Evolutionary conservation across 2,888 invertebrate species (phyloP), one percentile per base, ranked within the genome.

Genomic region (Ochropleura leucogaster): DNA sequence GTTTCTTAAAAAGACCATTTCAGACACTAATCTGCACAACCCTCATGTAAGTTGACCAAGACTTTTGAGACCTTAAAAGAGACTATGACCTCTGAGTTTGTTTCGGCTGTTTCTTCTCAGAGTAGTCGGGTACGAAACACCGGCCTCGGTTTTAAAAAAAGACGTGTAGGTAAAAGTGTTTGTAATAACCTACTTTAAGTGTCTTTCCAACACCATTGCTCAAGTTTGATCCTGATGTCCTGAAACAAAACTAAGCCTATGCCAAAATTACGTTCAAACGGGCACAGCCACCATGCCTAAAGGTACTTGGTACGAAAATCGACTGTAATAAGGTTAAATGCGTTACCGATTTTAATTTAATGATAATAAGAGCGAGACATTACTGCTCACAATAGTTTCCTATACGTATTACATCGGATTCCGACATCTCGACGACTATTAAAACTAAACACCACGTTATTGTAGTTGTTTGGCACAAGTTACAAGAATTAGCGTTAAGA

Each of bases 401-500:
- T 90, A 90, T 88, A 87, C 91, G 89, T 92, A 91, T 89, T 90
- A 85, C 93, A 94, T 93, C 92, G 90, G 89, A 89, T 89, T 88
- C 87, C 90, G 88, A 91, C 91, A 94, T 94, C 94, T 93, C 90
- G 85, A 88, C 89, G 89, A 93, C 94, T 94, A 93, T 93, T 94
- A 94, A 93, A 94, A 93, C 92, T 92, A 92, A 92, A 93, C 93
- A 90, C 91, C 90, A 89, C 91, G 90, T 92, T 93, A 91, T 92
- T 85, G 90, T 87, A 80, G 75, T 65, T 51, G 77, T 79, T 12
- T 89, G 90, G 90, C 74, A 16, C 63, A 88, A 88, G 82, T 46
- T 6, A 80, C 1, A 16, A 59, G 67, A 60, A 30, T 4, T 8
- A 51, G 68, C 78, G 77, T 59, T 40, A 4, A 59, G 4, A 6